Evolutionary conservation across 2,888 invertebrate species (phyloP), one percentile per base, ranked within the genome.

Genomic region (Panzeria rudis): DNA sequence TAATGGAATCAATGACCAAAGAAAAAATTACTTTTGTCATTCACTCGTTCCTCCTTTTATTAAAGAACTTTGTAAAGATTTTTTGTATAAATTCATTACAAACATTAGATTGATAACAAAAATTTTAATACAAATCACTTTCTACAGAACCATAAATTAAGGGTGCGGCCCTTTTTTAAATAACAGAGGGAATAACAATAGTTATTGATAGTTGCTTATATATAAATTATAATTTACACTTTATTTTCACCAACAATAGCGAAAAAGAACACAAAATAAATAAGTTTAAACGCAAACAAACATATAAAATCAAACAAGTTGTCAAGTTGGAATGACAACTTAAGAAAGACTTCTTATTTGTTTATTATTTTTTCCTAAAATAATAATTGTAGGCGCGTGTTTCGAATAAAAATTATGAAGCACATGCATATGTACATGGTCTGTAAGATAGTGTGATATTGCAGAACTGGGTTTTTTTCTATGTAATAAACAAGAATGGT

Each of bases 381-480:
- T 89, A 90, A 90, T 91, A 90, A 91, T 91, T 90, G 90, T 87
- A 87, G 86, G 86, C 88, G 89, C 90, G 90, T 90, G 91, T 88
- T 72, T 86, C 83, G 90, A 89, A 90, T 90, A 90, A 89, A 89
- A 88, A 89, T 86, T 78, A 66, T 72, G 71, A 72, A 23, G 54
- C 82, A 61, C 78, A 32, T 47, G 29, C 73, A 59, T 17, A 32
- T 23, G 3, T 23, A 25, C 47, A 25, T 15, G 13, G 32, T 44
- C n/a, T 15, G 20, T 8, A 5, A 20, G 3, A 15, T 25, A 59
- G 29, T 15, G 35, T 47, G 13, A 25, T 50, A 29, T 47, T 13
- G 25, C 59, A 38, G 23, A 35, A 6, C 38, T 20, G 44, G 15
- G 7, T 7, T 64, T 75, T 64, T 64, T 44, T 11, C 17, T 35